A percentile compares a stretch with the other conserved stretches of the same genome.
Evolutionary conservation across 2,113 vertebrate species (phyloP).

Genomic region (Chloebia gouldiae): DNA sequence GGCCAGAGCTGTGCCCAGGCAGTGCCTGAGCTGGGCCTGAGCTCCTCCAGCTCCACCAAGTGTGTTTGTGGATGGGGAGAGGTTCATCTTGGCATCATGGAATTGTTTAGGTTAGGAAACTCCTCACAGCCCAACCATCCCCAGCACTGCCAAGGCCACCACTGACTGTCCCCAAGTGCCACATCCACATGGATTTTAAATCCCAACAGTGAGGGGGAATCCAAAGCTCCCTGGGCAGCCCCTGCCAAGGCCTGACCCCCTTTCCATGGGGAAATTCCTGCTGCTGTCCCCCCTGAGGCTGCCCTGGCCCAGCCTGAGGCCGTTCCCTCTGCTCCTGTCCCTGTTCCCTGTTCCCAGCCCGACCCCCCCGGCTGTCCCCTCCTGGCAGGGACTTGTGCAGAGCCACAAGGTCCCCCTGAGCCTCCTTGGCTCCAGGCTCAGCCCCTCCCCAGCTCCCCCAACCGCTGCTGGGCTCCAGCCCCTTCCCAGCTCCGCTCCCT

Average conservation of each 20-base stretch:
- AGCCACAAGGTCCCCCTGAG: neutral
- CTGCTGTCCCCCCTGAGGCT: accelerated
- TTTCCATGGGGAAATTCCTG: neutral
- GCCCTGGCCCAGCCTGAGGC: neutral
- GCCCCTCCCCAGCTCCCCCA: neutral
- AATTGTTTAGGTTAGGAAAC: neutral
- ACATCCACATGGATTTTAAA: accelerated
- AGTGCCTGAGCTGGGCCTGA: neutral
- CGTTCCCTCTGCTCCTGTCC: neutral
- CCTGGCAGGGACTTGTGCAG: neutral
- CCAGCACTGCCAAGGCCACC: neutral
- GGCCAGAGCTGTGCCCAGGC: neutral
- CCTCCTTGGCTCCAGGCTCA: neutral
- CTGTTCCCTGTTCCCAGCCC: neutral
- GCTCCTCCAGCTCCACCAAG: neutral
- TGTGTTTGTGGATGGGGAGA: too few relatives aligned
- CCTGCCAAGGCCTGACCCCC: neutral
- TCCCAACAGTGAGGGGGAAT: accelerated
- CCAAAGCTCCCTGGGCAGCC: neutral
- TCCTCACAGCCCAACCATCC: accelerated
- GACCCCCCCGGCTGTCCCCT: neutral
- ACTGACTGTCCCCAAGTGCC: neutral
- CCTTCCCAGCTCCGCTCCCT: neutral
- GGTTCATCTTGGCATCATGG: neutral
- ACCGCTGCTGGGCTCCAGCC: neutral